Evolutionary conservation across 2,888 invertebrate genomes (phyloP), one percentile per base, ranked within the genome.

Genomic region (Siphlonurus alternatus): DNA sequence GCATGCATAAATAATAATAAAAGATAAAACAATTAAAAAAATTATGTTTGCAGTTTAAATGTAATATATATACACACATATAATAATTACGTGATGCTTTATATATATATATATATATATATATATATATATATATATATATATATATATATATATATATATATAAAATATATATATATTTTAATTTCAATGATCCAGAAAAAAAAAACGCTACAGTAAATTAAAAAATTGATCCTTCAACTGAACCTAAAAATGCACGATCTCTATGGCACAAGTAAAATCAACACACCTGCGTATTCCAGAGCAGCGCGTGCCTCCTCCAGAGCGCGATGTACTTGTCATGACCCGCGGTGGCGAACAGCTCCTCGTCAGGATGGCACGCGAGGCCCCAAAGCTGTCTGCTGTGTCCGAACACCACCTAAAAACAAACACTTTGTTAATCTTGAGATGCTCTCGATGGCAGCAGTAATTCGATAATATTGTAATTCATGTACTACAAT

Each of bases 241-340:
- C n/a, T n/a, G n/a, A n/a, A n/a, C n/a, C 10, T 18, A 59, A 59
- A 18, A 59, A 59, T 23, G 19, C 23, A 20, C 19, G 61, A 61
- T 59, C 25, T 24, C 19, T 18, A 18, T 59, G 5, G 20, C 24
- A 22, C 23, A 22, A 61, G 10, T 61, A 22, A 10, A 7, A 62
- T 38, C 5, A 20, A 3, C 56, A 62, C 22, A 92, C 89, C 79
- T 90, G 89, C 54, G 89, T 86, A 63, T 86, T 88, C 88, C 93
- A 94, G 59, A 92, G 80, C 15, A 93, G 79, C 76, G 90, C 90
- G 73, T 91, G 92, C 66, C 90, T 87, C 66, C 90, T 84, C 95
- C 95, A 95, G 59, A 93, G 78, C 1, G 91, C 91, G 67, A 95
- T 89, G 70, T 89, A 87, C 74, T 91, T 90, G 74, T 94, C 94